Evolutionary conservation across 2,888 invertebrate species (phyloP), one percentile per base, ranked within the genome.

Genomic region (Pseudeuparius sepicola): DNA sequence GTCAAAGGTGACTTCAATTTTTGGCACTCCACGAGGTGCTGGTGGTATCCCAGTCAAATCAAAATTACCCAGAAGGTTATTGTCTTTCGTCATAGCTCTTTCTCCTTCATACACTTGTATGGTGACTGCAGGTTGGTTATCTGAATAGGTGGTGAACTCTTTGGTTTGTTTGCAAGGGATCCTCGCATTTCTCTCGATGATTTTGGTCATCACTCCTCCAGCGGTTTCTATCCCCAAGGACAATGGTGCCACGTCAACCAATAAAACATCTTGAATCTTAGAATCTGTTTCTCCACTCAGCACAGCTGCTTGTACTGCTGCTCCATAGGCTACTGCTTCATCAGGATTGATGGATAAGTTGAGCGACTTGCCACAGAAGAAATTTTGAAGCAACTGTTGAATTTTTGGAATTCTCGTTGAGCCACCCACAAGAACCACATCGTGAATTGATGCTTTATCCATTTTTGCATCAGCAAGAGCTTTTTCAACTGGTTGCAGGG

Each of bases 321-420:
- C 59, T 34, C 60, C 60, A 37, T 60, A 60, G 15, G 60, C 60
- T 2, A 59, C 58, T 11, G 60, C 60, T 44, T 60, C 60, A 32
- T 59, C 60, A 26, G 59, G 59, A 34, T 60, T 60, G 35, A 59
- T 60, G 27, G 59, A 60, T 3, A 58, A 41, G 39, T 60, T 60
- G 18, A 60, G 37, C 4, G 52, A 27, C 43, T 59, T 59, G 6
- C 72, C 81, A 45, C 71, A 72, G 69, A 84, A 85, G 66, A 75
- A 83, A 57, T 78, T 78, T 59, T 80, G 75, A 13, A 85, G 64
- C 44, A 85, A 59, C 39, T 63, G 75, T 60, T 84, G 84, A 24
- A 85, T 74, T 56, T 83, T 84, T 1, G 84, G 85, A 37, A 85
- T 84, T 39, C 83, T 71, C 1, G 79, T 84, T 1, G 83, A 83